These are phyloP conservation scores for Archivesica marissinica DNA, from an alignment of 1,140 invertebrate species.

Conservation along the genomic window DNA sequence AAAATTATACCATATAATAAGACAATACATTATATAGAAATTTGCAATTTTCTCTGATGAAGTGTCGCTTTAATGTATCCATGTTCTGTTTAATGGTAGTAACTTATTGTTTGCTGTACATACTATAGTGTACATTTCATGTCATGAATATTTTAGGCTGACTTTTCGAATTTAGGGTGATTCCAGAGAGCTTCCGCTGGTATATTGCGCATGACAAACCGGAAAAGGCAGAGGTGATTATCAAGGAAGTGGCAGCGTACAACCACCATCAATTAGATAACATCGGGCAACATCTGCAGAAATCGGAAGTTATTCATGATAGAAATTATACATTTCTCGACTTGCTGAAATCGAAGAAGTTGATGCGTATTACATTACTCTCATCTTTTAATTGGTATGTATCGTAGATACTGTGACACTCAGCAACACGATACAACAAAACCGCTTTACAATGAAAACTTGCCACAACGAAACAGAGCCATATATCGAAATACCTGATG, in stretches of 20 bases:
- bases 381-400: conserved; percentile 21
- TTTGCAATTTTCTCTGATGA: background rate
- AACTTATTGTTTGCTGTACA: background rate
- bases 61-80: background rate
- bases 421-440: background rate
- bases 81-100: background rate
- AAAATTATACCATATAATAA: background rate
- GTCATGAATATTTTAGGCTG: too few relatives aligned
- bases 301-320: background rate
- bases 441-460: background rate
- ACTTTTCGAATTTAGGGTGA: background rate
- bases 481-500: background rate
- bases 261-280: background rate
- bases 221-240: background rate
- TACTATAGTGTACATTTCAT: background rate
- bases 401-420: background rate
- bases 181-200: conserved; percentile 46
- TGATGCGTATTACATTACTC: background rate
- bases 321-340: conserved; percentile 20
- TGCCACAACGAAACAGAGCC: background rate
- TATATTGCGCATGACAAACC: conserved; percentile 36
- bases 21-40: background rate
- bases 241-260: background rate
- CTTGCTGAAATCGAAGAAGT: background rate
- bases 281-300: background rate